phyloP scores from a whole-genome alignment of 2,888 invertebrate genomes.

The Meloe dianella region DNA sequence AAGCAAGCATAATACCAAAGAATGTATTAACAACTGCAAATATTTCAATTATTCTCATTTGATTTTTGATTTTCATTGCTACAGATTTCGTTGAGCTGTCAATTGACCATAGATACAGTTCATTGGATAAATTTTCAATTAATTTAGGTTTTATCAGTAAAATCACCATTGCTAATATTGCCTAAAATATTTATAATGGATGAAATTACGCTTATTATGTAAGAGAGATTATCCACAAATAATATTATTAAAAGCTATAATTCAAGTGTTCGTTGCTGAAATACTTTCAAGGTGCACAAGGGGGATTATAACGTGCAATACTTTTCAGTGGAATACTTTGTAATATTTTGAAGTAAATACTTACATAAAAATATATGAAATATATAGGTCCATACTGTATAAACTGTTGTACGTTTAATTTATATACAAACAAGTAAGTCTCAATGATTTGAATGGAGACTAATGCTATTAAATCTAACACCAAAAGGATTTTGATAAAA shows the following conservation, averaged over 20 bases:
- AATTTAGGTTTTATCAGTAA: background rate
- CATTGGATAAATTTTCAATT: background rate
- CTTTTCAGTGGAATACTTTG: too few relatives aligned
- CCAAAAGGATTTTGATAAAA: background rate
- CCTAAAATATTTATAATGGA: background rate
- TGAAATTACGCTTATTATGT: too few relatives aligned
- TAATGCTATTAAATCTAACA: background rate
- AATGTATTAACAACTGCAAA: background rate
- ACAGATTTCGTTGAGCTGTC: background rate
- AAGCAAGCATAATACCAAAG: background rate
- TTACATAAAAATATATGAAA: background rate
- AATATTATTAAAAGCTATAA: too few relatives aligned
- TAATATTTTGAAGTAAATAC: background rate
- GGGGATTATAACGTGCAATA: too few relatives aligned
- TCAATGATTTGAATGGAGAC: background rate
- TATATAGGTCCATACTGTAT: background rate
- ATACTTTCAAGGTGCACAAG: too few relatives aligned
- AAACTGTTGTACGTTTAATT: background rate
- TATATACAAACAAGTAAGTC: background rate
- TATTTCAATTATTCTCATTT: background rate
- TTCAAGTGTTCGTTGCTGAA: too few relatives aligned
- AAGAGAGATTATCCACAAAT: too few relatives aligned
- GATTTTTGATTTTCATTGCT: background rate
- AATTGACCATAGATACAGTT: background rate
- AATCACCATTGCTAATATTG: background rate